Base-by-base conservation (phyloP, 2,113 vertebrate genomes). In the Brachirus orientalis region DNA sequence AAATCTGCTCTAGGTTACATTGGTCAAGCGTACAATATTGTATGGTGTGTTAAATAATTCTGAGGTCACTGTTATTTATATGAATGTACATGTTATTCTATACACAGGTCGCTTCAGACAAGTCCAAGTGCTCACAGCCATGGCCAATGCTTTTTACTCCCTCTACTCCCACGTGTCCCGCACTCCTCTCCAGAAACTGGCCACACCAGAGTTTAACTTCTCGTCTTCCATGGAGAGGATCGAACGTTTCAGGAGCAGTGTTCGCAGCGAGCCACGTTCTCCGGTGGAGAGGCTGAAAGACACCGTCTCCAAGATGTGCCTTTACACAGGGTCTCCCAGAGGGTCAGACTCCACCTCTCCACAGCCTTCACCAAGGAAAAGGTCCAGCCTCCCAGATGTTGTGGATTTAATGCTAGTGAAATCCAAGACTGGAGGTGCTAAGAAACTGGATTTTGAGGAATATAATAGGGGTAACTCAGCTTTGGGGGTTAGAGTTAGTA, bases 111-210 rank as follows among this genome's bases (percentile, higher is more conserved):
- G 96, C 55, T 97, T 98, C 88, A 94, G 94, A 86, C 95, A 97
- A 76, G 93, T 97, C 33, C 94, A 96, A 72, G 94, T 94, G 1
- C 82, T 97, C 75, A 95, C 95, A 1, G 92, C 86, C 0, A 96
- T 94, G 11, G 95, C 96, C 0, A 95, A 97, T 6, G 95, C 95
- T 6, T 96, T 96, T 80, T 96, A 95, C 91, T 96, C 95, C 56
- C 93, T 97, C 60, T 97, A 96, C 84, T 98, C 96, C 38, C 92
- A 95, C 0, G 95, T 97, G 66, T 96, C 95, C 2, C 93, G 93
- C 69, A 96, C 94, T 7, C 95, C 95, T 1, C 76, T 96, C 8
- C 95, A 93, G 79, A 96, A 96, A 73, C 93, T 96, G 45, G 90
- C 89, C n/a, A 91, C 95, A 0, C 91, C 93, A 0, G 88, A 92